Evolutionary conservation across 2,888 invertebrate species (phyloP).

Genomic region (Cataglyphis rosenhaueri): DNA sequence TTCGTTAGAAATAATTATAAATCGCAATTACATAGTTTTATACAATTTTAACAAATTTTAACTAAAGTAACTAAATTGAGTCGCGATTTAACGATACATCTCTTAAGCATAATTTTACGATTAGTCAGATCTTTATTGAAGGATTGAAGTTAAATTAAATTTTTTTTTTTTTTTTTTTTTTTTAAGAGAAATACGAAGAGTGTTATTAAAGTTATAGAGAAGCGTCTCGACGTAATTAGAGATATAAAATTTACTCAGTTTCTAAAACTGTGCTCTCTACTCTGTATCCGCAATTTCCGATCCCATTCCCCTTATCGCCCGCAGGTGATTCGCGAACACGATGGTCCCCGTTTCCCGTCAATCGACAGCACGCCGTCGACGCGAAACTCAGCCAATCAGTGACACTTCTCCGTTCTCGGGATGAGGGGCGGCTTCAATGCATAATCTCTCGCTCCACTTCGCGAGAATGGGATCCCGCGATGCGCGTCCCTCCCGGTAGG

Average conservation of each 20-base stretch:
- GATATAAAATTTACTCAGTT: background rate
- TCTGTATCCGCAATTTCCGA: background rate
- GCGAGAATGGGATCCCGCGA: constrained; percentile 61
- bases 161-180: background rate
- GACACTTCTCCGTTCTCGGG: constrained; percentile 53
- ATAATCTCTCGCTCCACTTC: constrained; percentile 65
- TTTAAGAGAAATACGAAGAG: background rate
- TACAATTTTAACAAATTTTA: constrained; percentile 9
- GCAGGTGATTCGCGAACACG: constrained; percentile 26
- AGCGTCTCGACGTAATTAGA: background rate
- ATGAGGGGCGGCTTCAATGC: constrained; percentile 55
- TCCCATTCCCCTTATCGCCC: background rate
- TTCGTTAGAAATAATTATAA: background rate
- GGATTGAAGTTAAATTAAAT: background rate
- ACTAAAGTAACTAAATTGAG: background rate
- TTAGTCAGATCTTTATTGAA: background rate
- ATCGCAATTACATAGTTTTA: background rate
- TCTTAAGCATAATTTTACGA: background rate
- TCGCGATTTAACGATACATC: background rate
- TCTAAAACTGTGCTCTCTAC: background rate
- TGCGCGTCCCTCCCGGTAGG: constrained; percentile 42
- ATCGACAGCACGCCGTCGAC: constrained; percentile 18
- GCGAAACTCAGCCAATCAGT: constrained; percentile 60
- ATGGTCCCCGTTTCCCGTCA: background rate
- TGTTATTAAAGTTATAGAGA: background rate